Percentiles rank a stretch among this genome's conserved stretches.
Conservation (phyloP, 1,140 invertebrate genomes). For the Solenopsis invicta region DNA sequence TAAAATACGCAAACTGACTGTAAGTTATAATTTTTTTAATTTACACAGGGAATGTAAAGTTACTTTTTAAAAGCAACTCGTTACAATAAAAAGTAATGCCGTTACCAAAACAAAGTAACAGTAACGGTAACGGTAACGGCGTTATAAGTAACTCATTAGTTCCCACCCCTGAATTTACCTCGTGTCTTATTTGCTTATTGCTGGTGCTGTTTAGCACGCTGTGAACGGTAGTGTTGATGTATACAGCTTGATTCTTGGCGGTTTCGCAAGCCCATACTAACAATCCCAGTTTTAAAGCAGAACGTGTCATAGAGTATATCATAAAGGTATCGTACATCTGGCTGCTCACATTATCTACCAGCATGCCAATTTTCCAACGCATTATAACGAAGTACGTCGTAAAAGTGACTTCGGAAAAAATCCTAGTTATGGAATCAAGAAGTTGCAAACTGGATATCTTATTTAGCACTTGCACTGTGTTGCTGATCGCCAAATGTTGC, state of each 20-base stretch:
- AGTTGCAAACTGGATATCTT: slow-evolving; percentile 77
- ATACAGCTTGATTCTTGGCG: background rate
- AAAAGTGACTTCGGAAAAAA: slow-evolving; percentile 81
- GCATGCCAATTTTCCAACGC: too few species aligned
- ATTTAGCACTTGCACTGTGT: background rate
- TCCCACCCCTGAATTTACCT: too few species aligned
- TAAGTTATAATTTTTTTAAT: background rate
- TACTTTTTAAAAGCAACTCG: too few species aligned
- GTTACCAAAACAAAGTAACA: too few species aligned
- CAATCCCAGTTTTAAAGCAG: background rate
- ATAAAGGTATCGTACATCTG: background rate
- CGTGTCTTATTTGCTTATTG: background rate
- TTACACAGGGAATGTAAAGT: too few species aligned
- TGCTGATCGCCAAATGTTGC: background rate
- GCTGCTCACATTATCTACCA: background rate
- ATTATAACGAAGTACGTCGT: slow-evolving; percentile 81
- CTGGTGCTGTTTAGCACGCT: background rate
- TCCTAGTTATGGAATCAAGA: slow-evolving; percentile 71
- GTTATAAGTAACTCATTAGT: too few species aligned
- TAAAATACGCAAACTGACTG: background rate
- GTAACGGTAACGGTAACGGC: too few species aligned
- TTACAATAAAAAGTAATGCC: too few species aligned
- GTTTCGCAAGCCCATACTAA: slow-evolving; percentile 7
- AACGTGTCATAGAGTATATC: background rate
- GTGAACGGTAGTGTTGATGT: background rate